phyloP scores from a whole-genome alignment of 2,888 invertebrate species.

The Andrena chrysosceles region DNA sequence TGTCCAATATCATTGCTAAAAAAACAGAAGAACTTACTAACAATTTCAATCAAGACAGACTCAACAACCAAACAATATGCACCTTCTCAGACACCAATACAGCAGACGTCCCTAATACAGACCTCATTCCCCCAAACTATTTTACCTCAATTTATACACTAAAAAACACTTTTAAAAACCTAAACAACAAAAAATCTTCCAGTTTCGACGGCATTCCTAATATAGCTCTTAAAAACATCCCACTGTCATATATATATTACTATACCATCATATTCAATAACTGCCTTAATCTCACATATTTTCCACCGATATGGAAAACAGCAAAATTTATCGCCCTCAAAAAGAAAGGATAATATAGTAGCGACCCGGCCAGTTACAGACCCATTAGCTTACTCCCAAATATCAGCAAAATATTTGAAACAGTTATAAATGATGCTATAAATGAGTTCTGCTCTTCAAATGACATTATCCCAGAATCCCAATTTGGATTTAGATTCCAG shows the following conservation, averaged over 20 bases:
- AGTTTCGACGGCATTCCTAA: constrained; percentile 12
- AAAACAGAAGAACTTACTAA: too few species aligned
- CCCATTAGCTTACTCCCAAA: constrained; percentile 63
- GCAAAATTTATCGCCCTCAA: constrained; percentile 8
- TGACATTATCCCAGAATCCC: constrained; percentile 60
- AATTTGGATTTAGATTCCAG: constrained; percentile 61
- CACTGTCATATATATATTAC: neutral
- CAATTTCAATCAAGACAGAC: too few species aligned
- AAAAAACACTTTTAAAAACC: neutral
- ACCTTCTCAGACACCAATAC: too few species aligned
- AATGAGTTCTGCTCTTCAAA: constrained; percentile 31
- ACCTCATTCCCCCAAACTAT: too few species aligned
- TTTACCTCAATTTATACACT: too few species aligned
- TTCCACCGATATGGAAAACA: constrained; percentile 18
- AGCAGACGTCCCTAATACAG: too few species aligned
- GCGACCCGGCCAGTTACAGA: neutral
- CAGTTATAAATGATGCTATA: constrained; percentile 49
- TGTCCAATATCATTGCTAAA: too few species aligned
- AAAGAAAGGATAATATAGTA: constrained; percentile 7
- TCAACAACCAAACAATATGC: too few species aligned
- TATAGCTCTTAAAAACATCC: constrained; percentile 9
- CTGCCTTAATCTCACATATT: constrained; percentile 19
- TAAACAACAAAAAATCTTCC: constrained; percentile 31
- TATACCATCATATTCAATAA: constrained; percentile 31
- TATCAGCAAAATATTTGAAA: constrained; percentile 71